These are phyloP conservation scores for Temnothorax curvispinosus DNA, from an alignment of 1,140 invertebrate genomes.

Conservation along the genomic window DNA sequence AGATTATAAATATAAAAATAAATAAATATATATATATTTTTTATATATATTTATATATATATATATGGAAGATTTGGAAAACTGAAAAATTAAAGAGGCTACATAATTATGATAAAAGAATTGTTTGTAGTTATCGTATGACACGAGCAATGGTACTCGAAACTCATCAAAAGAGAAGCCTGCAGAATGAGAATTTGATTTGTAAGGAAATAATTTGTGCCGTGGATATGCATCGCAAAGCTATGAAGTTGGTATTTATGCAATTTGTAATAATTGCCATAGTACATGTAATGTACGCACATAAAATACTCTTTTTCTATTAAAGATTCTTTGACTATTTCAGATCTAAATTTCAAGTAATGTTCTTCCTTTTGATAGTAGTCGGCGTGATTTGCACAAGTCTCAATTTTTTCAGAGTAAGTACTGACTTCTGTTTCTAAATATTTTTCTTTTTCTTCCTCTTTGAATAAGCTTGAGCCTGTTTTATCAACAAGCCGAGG, in stretches of 20 bases:
- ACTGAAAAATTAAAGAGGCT: neutral
- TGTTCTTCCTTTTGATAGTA: neutral
- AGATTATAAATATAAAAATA: neutral
- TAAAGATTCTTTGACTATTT: neutral
- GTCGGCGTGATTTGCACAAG: neutral
- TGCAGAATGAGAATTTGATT: neutral
- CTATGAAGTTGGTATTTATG: neutral
- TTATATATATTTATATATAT: too few relatives aligned
- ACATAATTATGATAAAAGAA: neutral
- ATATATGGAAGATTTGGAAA: neutral
- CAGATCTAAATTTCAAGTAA: neutral
- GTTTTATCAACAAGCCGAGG: too few relatives aligned
- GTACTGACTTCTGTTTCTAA: neutral
- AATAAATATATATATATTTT: too few relatives aligned
- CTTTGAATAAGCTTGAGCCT: too few relatives aligned
- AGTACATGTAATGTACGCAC: neutral
- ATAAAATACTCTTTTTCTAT: neutral
- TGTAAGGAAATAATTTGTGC: too few relatives aligned
- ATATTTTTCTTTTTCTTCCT: too few relatives aligned
- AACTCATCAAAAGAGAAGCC: neutral
- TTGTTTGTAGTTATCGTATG: neutral
- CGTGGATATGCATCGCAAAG: too few relatives aligned
- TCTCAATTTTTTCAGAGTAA: slow-evolving; percentile 14
- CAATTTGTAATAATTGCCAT: neutral
- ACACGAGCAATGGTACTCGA: neutral